Evolutionary conservation across 2,113 vertebrate genomes (phyloP).

Genomic region (Gorsachius goisagi): DNA sequence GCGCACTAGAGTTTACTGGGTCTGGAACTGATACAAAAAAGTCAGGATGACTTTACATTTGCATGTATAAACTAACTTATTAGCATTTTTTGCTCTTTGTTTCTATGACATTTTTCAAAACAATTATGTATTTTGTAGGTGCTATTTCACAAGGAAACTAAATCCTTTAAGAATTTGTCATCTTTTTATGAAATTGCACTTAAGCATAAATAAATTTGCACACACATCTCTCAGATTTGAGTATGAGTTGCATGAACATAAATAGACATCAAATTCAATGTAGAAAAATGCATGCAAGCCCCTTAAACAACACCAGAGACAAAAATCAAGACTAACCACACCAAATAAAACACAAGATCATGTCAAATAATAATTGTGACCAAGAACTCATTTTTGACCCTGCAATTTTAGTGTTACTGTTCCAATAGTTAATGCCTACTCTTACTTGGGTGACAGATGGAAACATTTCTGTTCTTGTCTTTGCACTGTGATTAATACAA

Average conservation of each 20-base stretch:
- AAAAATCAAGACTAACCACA: background rate
- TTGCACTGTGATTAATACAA: background rate
- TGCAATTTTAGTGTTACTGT: background rate
- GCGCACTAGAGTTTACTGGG: background rate
- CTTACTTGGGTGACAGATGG: background rate
- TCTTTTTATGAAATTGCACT: background rate
- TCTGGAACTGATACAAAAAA: background rate
- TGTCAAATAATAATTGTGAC: background rate
- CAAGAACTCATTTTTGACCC: background rate
- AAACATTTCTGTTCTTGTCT: background rate
- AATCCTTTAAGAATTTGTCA: background rate
- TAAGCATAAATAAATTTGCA: background rate
- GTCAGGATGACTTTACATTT: background rate
- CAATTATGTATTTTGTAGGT: background rate
- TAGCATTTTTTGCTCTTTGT: background rate
- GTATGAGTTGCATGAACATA: background rate
- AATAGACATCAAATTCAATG: background rate
- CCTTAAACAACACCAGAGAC: background rate
- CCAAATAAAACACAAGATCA: background rate
- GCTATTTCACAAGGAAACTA: background rate
- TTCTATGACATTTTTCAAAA: background rate
- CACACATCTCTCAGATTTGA: background rate
- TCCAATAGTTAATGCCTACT: background rate
- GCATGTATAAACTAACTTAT: rapidly evolving
- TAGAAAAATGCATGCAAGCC: background rate